Evolutionary conservation across 2,113 vertebrate genomes (phyloP).

Genomic region (Dinomys branickii): DNA sequence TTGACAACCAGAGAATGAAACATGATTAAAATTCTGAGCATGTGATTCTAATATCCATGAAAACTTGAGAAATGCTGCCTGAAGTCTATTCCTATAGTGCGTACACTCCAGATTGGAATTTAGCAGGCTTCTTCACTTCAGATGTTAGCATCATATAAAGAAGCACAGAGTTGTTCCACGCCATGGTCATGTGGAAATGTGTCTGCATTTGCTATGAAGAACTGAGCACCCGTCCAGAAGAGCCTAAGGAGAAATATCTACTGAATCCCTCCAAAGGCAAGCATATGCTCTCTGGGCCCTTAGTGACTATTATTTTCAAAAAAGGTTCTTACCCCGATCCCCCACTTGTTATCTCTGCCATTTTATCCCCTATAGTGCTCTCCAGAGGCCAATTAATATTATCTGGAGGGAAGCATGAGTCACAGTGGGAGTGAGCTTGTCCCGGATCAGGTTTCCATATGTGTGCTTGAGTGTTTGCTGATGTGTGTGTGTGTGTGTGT

Average conservation of each 20-base stretch:
- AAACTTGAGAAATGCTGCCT: slow-evolving; percentile 33
- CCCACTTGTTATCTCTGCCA: slow-evolving; percentile 63
- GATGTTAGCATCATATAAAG: background rate
- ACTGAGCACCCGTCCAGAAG: background rate
- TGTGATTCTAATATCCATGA: background rate
- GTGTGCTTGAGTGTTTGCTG: background rate
- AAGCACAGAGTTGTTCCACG: background rate
- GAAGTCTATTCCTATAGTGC: slow-evolving; percentile 18
- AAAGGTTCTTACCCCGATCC: background rate
- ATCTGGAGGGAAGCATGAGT: slow-evolving; percentile 71
- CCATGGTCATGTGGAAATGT: background rate
- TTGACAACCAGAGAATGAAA: background rate
- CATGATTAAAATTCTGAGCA: slow-evolving; percentile 2
- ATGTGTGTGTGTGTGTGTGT: background rate
- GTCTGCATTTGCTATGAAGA: slow-evolving; percentile 46
- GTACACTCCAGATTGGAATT: slow-evolving; percentile 23
- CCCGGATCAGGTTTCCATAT: slow-evolving; percentile 11
- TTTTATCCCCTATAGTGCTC: slow-evolving; percentile 59
- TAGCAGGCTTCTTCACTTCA: background rate
- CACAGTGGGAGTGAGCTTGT: slow-evolving; percentile 60
- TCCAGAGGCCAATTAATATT: slow-evolving; percentile 73
- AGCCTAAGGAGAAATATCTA: slow-evolving; percentile 29
- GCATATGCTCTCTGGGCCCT: background rate
- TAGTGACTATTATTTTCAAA: slow-evolving; percentile 60
- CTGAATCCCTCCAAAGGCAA: slow-evolving; percentile 34